Evolutionary conservation across 2,113 vertebrate species (phyloP).

Genomic region (Carassius gibelio): DNA sequence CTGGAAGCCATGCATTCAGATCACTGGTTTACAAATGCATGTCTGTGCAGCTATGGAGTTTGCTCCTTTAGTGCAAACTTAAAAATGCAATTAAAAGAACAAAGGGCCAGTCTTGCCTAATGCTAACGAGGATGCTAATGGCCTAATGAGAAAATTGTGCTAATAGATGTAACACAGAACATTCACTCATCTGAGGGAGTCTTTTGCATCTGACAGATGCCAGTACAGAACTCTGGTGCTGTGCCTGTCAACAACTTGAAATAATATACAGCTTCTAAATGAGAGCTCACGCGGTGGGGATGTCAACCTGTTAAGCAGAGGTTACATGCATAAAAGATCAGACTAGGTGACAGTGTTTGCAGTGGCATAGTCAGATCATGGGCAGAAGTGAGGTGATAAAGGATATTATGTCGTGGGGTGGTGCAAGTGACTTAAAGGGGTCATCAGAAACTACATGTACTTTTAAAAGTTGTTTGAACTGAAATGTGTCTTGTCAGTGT

Average conservation of each 20-base stretch:
- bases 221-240: conserved; percentile 26
- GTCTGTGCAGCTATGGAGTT: not conserved
- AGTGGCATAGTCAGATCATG: conserved; percentile 33
- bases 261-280: conserved; percentile 46
- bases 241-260: conserved; percentile 32
- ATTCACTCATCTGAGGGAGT: conserved; percentile 43
- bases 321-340: conserved; percentile 35
- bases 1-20: not conserved
- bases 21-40: not conserved
- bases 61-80: conserved; percentile 46
- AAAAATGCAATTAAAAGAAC: conserved; percentile 57
- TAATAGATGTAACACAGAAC: conserved; percentile 52
- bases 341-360: conserved; percentile 41
- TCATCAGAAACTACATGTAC: too few relatives aligned
- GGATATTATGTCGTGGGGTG: conserved; percentile 45
- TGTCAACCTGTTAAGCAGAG: conserved; percentile 22
- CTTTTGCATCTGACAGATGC: conserved; percentile 51
- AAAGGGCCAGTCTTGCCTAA: conserved; percentile 45
- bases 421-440: conserved; percentile 35
- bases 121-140: conserved; percentile 51
- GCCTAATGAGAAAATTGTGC: conserved; percentile 47
- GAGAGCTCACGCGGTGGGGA: conserved; percentile 14
- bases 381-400: conserved; percentile 32
- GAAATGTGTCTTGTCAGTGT: too few relatives aligned
- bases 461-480: too few relatives aligned